A percentile compares a stretch with the other conserved stretches of the same genome.
Evolutionary conservation across 2,888 invertebrate species (phyloP).

Genomic region (Nipponacmea schrenckii): DNA sequence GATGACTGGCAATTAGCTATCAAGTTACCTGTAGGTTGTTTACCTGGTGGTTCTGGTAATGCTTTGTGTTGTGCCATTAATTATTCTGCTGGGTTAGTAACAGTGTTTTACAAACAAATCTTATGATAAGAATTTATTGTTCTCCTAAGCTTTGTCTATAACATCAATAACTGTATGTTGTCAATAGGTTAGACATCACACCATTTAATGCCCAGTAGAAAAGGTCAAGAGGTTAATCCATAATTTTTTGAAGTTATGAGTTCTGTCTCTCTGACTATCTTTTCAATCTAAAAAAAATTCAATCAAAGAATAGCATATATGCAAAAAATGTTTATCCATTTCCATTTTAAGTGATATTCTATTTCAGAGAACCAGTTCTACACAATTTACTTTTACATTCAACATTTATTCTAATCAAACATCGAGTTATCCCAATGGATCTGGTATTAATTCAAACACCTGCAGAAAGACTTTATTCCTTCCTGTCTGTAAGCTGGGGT

Average conservation of each 20-base stretch:
- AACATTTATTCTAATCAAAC: constrained; percentile 66
- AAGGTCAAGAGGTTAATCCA: too few relatives aligned
- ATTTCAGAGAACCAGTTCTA: constrained; percentile 54
- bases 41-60: constrained; percentile 98
- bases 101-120: too few relatives aligned
- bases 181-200: not conserved
- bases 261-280: too few relatives aligned
- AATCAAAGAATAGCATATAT: too few relatives aligned
- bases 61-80: constrained; percentile 74
- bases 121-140: too few relatives aligned
- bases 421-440: constrained; percentile 84
- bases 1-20: constrained; percentile 85
- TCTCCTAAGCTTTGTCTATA: not conserved
- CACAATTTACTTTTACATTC: constrained; percentile 52
- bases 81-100: constrained; percentile 58
- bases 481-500: constrained; percentile 96
- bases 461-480: constrained; percentile 82
- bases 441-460: constrained; percentile 82
- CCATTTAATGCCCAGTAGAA: too few relatives aligned
- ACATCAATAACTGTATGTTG: not conserved
- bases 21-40: constrained; percentile 84
- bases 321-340: too few relatives aligned
- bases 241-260: too few relatives aligned
- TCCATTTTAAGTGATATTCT: not conserved
- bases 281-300: too few relatives aligned